Evolutionary conservation across 2,113 vertebrate species (phyloP), one percentile per base, ranked within the genome.

Genomic region (Lontra canadensis): DNA sequence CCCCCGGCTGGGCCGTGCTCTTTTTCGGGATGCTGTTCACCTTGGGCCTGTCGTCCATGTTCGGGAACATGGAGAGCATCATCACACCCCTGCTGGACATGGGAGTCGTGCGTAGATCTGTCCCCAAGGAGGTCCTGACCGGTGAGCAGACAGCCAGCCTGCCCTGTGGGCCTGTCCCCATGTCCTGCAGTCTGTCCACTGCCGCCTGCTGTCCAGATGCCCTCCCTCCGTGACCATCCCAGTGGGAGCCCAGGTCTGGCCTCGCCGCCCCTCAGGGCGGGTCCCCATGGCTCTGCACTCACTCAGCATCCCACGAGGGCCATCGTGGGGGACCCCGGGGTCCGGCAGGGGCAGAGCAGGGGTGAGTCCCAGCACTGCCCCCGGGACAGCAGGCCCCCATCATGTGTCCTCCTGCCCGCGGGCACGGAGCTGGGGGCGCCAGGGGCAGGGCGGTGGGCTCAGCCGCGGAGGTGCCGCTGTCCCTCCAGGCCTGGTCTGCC

Each of bases 41-140:
- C 93, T 98, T 99, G 98, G 99, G 99, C 15, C 98, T 99, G 65
- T 99, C 99, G 34, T 99, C 99, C 6, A 99, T 99, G 99, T 99
- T 99, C 73, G 99, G 99, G 65, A 99, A 99, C 92, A 96, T 99
- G 14, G 99, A 99, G n/a, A 98, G 99, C 1, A 96, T 99, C 93
- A 98, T 99, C 76, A 99, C 99, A 0, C 99, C 99, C 0, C 97
- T 99, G 36, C 96, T 98, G 8, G 99, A 99, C 63, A 96, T 99
- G 87, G 98, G 71, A 17, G 2, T 99, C 90, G 2, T 99, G 92
- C 98, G 99, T n/a, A 94, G 96, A 79, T 98, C 98, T 63, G 31
- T 99, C 59, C 99, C 99, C 4, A 99, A 99, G 96, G 99, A 99
- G 96, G 61, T 98, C 44, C 1, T 99, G 82, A 99, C 99, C 88